A percentile compares a stretch with the other conserved stretches of the same genome.
Evolutionary conservation across 2,888 invertebrate species (phyloP).

Genomic region (Atherix ibis): DNA sequence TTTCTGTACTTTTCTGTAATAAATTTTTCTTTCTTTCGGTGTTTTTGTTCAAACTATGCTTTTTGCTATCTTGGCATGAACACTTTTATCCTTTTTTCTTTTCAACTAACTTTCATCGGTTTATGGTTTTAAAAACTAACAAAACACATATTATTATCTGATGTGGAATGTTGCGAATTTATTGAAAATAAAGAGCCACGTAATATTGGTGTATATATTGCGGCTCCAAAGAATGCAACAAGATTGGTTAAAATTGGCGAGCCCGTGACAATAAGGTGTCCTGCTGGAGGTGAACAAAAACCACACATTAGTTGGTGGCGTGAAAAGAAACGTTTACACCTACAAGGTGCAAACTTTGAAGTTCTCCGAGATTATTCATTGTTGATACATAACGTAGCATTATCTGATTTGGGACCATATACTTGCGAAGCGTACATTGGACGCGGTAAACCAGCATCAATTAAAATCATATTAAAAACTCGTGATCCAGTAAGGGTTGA

Average conservation of each 20-base stretch:
- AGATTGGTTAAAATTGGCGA: conserved; percentile 55
- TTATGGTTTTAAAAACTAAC: no score
- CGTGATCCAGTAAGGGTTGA: conserved; percentile 48
- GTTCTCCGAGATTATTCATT: conserved; percentile 59
- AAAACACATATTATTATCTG: no score
- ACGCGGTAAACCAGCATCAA: conserved; percentile 55
- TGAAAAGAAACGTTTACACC: conserved; percentile 57
- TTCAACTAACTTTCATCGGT: conserved; percentile 1
- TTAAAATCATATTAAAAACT: conserved; percentile 57
- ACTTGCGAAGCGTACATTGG: conserved; percentile 84
- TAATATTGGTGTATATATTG: conserved; percentile 40
- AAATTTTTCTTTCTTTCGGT: conserved; percentile 4
- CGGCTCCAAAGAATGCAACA: conserved; percentile 46
- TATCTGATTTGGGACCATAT: conserved; percentile 67
- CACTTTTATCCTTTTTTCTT: conserved; percentile 1
- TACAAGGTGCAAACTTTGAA: conserved; percentile 37
- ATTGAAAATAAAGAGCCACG: conserved; percentile 13
- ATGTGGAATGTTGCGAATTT: no score
- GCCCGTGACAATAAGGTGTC: conserved; percentile 58
- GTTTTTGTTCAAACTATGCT: conserved; percentile 5
- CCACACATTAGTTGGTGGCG: conserved; percentile 78
- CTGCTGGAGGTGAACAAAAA: conserved; percentile 64
- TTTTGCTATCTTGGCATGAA: conserved; percentile 7
- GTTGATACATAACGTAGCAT: conserved; percentile 50
- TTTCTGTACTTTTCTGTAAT: not conserved